Evolutionary conservation across 2,888 invertebrate genomes (phyloP), one percentile per base, ranked within the genome.

Genomic region (Unio pictorum): DNA sequence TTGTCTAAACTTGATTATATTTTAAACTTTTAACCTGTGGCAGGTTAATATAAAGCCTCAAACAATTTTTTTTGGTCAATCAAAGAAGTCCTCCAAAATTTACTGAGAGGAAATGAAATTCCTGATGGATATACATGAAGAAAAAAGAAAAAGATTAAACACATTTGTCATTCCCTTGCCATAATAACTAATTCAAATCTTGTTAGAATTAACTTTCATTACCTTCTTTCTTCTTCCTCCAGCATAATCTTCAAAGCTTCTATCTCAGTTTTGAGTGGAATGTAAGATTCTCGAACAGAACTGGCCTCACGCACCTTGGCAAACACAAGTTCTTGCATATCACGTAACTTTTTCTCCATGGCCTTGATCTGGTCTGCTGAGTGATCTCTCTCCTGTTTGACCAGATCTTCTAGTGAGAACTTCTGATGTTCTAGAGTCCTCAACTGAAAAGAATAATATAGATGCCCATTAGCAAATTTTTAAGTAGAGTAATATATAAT

Each of bases 171-270:
- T 45, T 45, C 11, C 45, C 11, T 15, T 45, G 1, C 45, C 45
- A 15, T 45, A 45, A 11, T 45, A 15, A 45, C 45, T 15, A 15
- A 45, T 15, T 45, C 15, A 45, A 11, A 45, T 45, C 15, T 3
- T 15, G 8, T 45, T 45, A 2, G n/a, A 26, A 20, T 28, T 3
- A 20, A 28, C 23, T 45, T 45, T 28, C 59, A 68, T 45, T 64
- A 88, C 89, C 87, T 84, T 64, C 73, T 81, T 67, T 89, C 89
- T 67, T 89, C 89, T 61, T 88, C 88, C 56, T 87, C 87, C 54
- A 89, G 75, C 54, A 89, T 66, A 2, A 79, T 79, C 62, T 85
- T 84, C 66, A 88, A 75, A 1, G 87, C 81, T 64, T 88, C 88
- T 45, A 89, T 86, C 73, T 89, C 89, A 0, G 87, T 81, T 68